Conservation (phyloP, 2,797 vertebrate genomes). For the Gorsachius magnificus region DNA sequence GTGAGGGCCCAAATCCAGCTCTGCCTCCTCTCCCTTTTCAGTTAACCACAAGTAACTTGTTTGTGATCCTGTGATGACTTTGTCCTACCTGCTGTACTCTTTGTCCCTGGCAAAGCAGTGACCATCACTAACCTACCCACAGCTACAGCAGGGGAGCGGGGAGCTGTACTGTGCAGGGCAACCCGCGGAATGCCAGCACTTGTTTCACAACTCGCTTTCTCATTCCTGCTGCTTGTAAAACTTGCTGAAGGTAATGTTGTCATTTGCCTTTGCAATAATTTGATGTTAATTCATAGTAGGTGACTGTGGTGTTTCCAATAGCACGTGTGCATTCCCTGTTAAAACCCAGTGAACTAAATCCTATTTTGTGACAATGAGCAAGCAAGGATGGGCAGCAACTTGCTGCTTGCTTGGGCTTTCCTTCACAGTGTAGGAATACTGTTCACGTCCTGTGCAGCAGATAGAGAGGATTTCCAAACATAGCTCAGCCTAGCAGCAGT, state of each 20-base stretch:
- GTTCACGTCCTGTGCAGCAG: background rate
- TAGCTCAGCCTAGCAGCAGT: background rate
- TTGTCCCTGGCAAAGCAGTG: background rate
- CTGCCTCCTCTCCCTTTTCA: background rate
- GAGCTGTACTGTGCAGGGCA: background rate
- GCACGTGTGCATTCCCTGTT: background rate
- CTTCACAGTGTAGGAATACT: background rate
- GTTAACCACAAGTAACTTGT: background rate
- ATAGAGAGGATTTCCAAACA: background rate
- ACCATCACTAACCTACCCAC: background rate
- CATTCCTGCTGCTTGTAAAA: background rate
- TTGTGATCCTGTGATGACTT: background rate
- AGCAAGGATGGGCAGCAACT: background rate
- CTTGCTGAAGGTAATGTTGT: background rate
- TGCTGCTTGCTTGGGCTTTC: background rate
- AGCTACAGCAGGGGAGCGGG: background rate
- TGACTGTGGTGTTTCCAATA: background rate
- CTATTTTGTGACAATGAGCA: background rate
- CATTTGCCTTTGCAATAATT: background rate
- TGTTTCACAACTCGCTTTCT: background rate
- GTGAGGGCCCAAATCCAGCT: background rate
- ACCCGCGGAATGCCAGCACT: background rate
- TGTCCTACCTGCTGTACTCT: background rate
- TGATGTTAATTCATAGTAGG: background rate
- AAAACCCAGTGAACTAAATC: background rate